phyloP scores from a whole-genome alignment of 2,888 invertebrate genomes.

The Xestia xanthographa region DNA sequence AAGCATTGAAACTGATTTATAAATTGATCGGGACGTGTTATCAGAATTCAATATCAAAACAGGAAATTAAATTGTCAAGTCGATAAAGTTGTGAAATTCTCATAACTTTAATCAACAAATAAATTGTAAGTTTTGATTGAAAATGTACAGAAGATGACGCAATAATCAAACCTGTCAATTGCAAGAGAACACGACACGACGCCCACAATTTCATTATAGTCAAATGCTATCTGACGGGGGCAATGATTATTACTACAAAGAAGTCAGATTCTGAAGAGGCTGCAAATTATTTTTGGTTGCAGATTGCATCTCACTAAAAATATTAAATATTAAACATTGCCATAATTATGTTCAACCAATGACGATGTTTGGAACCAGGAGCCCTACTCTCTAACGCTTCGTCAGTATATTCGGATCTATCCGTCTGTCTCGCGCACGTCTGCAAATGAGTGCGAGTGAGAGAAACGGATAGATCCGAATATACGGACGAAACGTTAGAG shows the following conservation, averaged over 20 bases:
- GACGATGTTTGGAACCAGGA: too few relatives aligned
- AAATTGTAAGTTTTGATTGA: conserved; percentile 38
- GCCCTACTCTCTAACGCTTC: too few relatives aligned
- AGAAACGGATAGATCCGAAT: too few relatives aligned
- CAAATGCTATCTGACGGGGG: background rate
- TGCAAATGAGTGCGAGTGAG: too few relatives aligned
- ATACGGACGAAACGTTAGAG: too few relatives aligned
- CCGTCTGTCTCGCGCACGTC: too few relatives aligned
- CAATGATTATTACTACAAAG: background rate
- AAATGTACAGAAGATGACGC: conserved; percentile 16
- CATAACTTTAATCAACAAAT: conserved; percentile 46
- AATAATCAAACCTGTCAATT: background rate
- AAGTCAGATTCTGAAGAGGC: background rate
- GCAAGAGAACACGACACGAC: background rate
- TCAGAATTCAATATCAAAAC: conserved; percentile 54
- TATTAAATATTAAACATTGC: too few relatives aligned
- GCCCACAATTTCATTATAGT: too few relatives aligned
- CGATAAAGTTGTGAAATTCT: conserved; percentile 50
- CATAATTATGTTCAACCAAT: too few relatives aligned
- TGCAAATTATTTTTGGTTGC: background rate
- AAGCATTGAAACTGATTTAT: conserved; percentile 14
- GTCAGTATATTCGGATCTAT: too few relatives aligned
- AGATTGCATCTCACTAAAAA: background rate
- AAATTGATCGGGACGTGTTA: conserved; percentile 49
- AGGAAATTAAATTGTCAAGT: conserved; percentile 66